phyloP scores from a whole-genome alignment of 2,888 invertebrate genomes.

The Dastarcus helophoroides region DNA sequence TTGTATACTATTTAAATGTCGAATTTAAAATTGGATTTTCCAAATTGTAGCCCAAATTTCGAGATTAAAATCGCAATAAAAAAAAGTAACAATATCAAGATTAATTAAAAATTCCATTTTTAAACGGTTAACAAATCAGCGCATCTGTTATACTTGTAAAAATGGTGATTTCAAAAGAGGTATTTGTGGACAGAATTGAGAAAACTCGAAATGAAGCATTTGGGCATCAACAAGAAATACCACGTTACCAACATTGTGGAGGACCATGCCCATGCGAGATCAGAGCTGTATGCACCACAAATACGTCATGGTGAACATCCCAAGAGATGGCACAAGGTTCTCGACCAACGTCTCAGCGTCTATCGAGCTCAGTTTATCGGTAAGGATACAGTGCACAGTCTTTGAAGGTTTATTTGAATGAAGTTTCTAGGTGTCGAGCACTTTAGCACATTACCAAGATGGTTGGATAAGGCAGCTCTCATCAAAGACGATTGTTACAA shows the following conservation, averaged over 20 bases:
- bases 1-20: too few species aligned
- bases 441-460: conserved; percentile 40
- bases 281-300: conserved; percentile 52
- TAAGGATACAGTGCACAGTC: conserved; percentile 15
- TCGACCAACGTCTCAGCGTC: conserved; percentile 29
- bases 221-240: conserved; percentile 34
- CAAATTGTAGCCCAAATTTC: too few species aligned
- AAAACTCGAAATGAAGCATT: conserved; percentile 37
- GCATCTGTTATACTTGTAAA: too few species aligned
- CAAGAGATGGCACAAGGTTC: conserved; percentile 45
- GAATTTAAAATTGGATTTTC: too few species aligned
- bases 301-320: conserved; percentile 56
- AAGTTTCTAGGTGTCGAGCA: conserved; percentile 36
- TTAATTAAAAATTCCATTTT: too few species aligned
- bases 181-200: conserved; percentile 41
- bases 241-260: conserved; percentile 37
- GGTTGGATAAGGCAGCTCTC: conserved; percentile 35
- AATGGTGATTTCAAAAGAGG: too few species aligned
- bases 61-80: too few species aligned
- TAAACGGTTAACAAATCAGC: too few species aligned
- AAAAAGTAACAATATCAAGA: too few species aligned
- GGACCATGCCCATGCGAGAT: conserved; percentile 45
- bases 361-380: conserved; percentile 31
- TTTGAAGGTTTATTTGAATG: background rate
- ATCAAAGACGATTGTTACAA: conserved; percentile 38